phyloP scores from a whole-genome alignment of 2,113 vertebrate genomes.

The Castor canadensis region DNA sequence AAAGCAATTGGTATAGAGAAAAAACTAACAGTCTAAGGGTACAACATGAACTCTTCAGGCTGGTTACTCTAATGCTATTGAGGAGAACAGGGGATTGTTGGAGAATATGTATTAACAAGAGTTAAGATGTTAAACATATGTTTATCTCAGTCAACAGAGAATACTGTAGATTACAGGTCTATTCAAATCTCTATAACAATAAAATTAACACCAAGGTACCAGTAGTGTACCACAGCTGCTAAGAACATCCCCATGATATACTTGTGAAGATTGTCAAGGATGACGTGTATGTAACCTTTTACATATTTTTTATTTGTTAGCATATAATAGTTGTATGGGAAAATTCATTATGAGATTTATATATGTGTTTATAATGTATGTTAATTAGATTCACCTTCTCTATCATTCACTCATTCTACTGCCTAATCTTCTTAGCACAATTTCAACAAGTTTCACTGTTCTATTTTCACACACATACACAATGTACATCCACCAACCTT shows the following conservation, averaged over 20 bases:
- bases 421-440: no score
- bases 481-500: no score
- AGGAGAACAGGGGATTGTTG: background rate
- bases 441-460: no score
- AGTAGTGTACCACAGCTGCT: background rate
- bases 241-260: background rate
- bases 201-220: background rate
- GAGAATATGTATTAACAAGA: background rate
- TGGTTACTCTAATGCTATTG: background rate
- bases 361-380: no score
- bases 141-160: background rate
- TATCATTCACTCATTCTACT: no score
- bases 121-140: background rate
- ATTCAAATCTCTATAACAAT: background rate
- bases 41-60: background rate
- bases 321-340: no score
- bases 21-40: background rate
- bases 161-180: constrained; percentile 18
- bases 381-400: no score
- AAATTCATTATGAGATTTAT: no score
- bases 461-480: no score
- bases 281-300: no score
- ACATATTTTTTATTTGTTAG: no score
- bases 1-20: background rate
- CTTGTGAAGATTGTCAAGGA: background rate